Conservation (phyloP, 2,113 vertebrate species). For the Megaleporinus macrocephalus region DNA sequence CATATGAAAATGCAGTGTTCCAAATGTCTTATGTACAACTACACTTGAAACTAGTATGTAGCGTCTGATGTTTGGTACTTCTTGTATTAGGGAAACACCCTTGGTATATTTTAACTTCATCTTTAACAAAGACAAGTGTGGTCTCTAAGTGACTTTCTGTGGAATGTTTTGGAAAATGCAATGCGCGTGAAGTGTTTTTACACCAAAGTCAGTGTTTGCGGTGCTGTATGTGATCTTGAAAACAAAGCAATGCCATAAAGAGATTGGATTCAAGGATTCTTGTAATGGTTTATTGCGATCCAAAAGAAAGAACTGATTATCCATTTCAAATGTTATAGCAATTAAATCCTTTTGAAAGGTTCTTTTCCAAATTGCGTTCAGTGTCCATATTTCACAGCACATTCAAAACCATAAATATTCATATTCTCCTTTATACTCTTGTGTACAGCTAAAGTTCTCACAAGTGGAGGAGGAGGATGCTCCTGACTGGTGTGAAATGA, state of each 20-base stretch:
- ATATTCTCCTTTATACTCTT: not conserved
- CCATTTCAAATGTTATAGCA: constrained; percentile 18
- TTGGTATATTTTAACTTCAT: not conserved
- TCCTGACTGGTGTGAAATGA: constrained; percentile 49
- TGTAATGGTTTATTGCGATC: constrained; percentile 40
- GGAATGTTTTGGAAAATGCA: constrained; percentile 28
- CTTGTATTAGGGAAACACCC: not conserved
- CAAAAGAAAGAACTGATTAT: constrained; percentile 19
- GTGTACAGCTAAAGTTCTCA: constrained; percentile 13
- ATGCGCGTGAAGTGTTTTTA: constrained; percentile 10
- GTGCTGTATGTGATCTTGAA: not conserved
- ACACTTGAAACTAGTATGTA: constrained; percentile 29
- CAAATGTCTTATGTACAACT: not conserved
- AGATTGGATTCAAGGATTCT: constrained; percentile 8
- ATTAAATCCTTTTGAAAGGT: constrained; percentile 41
- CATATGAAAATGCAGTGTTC: not conserved
- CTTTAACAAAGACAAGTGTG: not conserved
- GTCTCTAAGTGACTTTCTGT: constrained; percentile 16
- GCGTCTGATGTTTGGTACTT: not conserved
- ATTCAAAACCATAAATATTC: constrained; percentile 43
- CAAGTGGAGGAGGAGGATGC: constrained; percentile 19
- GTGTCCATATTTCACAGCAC: constrained; percentile 39
- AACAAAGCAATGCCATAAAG: constrained; percentile 5
- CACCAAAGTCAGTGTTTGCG: constrained; percentile 33
- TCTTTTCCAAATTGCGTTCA: constrained; percentile 29